Conservation (phyloP, 2,888 invertebrate species). For the Ormyrus thymus region DNA sequence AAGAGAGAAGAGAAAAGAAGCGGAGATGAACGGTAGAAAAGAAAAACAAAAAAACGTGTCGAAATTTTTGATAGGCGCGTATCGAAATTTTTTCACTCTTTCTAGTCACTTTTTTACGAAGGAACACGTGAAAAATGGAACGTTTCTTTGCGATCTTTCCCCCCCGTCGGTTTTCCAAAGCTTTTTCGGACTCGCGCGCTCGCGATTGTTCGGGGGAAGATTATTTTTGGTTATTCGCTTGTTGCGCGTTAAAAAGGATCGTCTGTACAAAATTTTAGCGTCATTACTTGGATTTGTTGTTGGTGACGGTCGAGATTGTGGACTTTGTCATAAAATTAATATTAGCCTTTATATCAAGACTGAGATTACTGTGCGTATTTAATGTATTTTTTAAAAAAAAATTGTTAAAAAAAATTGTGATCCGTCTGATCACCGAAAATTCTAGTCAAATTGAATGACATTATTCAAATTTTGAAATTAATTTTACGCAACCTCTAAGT, state of each 20-base stretch:
- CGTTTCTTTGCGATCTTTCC: conserved; percentile 5
- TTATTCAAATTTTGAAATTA: no score
- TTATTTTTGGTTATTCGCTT: conserved; percentile 15
- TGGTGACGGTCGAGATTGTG: background rate
- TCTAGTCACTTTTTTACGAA: conserved; percentile 51
- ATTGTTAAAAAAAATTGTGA: no score
- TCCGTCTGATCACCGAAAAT: no score
- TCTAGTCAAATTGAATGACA: no score
- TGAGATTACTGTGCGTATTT: no score
- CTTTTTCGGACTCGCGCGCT: conserved; percentile 33
- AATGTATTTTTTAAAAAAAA: no score
- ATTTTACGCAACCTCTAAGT: no score
- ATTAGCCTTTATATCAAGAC: no score
- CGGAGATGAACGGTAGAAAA: background rate
- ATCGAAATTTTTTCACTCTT: conserved; percentile 38
- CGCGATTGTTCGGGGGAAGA: conserved; percentile 16
- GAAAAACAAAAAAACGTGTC: conserved; percentile 13
- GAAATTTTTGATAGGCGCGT: conserved; percentile 9
- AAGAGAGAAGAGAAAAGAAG: conserved; percentile 17
- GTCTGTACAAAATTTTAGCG: conserved; percentile 41
- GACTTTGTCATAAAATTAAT: conserved; percentile 20
- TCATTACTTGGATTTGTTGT: background rate
- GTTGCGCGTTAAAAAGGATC: conserved; percentile 36
- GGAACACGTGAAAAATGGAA: conserved; percentile 3
- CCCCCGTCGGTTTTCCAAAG: conserved; percentile 21